Conservation (phyloP, 2,888 invertebrate genomes). For the Pristionchus exspectatus region DNA sequence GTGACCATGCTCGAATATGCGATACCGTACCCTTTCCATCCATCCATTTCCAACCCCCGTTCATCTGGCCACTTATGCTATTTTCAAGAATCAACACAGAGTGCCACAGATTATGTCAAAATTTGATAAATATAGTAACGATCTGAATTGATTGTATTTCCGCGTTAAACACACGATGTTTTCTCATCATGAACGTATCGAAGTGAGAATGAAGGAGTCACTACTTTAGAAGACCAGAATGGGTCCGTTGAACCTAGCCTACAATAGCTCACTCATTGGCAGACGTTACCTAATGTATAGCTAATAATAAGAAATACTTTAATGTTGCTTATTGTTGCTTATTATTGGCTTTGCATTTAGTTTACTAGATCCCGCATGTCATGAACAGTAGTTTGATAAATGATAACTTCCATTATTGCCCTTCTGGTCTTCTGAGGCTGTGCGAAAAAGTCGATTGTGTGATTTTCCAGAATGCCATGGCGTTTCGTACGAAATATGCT, state of each 20-base stretch:
- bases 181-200: background rate
- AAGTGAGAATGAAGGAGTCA: background rate
- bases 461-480: conserved; percentile 47
- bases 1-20: conserved; percentile 44
- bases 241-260: no score
- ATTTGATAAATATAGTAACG: background rate
- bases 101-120: conserved; percentile 43
- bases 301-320: no score
- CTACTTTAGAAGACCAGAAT: no score
- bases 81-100: background rate
- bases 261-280: no score
- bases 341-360: no score
- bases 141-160: background rate
- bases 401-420: background rate
- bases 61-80: background rate
- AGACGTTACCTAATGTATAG: no score
- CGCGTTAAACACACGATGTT: background rate
- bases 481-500: conserved; percentile 60
- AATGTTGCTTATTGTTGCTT: no score
- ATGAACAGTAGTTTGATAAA: no score
- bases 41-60: background rate
- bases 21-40: conserved; percentile 27
- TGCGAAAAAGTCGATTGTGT: background rate
- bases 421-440: background rate
- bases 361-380: no score